These are phyloP conservation scores for Eristalinus aeneus DNA, from an alignment of 2,888 invertebrate species.

Conservation along the genomic window DNA sequence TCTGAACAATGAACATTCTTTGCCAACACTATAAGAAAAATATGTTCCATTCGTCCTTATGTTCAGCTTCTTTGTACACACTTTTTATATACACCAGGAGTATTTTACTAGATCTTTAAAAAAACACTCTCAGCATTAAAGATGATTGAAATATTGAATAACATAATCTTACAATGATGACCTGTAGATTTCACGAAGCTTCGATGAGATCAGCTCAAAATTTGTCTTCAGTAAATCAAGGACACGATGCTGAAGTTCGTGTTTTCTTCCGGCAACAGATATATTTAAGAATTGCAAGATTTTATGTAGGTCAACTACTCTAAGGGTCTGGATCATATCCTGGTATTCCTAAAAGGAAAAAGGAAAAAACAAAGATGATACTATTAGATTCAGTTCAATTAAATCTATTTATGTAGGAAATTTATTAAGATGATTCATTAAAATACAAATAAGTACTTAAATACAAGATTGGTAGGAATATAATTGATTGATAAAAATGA, in stretches of 20 bases:
- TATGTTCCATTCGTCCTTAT: no score
- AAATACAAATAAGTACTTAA: no score
- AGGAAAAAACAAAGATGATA: not conserved
- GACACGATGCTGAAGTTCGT: conserved; percentile 88
- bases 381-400: not conserved
- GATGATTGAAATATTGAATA: not conserved
- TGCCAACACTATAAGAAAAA: no score
- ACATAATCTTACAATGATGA: conserved; percentile 76
- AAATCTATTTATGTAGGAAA: no score
- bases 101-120: not conserved
- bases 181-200: conserved; percentile 82
- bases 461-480: no score
- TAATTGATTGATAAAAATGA: no score
- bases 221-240: conserved; percentile 86
- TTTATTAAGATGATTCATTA: no score
- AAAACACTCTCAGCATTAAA: not conserved
- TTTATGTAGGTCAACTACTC: conserved; percentile 92
- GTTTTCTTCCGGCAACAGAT: conserved; percentile 90
- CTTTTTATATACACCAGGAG: no score
- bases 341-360: conserved; percentile 77
- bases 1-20: no score
- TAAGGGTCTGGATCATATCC: conserved; percentile 83
- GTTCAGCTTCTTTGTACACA: no score
- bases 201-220: conserved; percentile 83
- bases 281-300: conserved; percentile 90